These are phyloP conservation scores for Manis javanica DNA, from an alignment of 2,797 vertebrate genomes.

Conservation along the genomic window DNA sequence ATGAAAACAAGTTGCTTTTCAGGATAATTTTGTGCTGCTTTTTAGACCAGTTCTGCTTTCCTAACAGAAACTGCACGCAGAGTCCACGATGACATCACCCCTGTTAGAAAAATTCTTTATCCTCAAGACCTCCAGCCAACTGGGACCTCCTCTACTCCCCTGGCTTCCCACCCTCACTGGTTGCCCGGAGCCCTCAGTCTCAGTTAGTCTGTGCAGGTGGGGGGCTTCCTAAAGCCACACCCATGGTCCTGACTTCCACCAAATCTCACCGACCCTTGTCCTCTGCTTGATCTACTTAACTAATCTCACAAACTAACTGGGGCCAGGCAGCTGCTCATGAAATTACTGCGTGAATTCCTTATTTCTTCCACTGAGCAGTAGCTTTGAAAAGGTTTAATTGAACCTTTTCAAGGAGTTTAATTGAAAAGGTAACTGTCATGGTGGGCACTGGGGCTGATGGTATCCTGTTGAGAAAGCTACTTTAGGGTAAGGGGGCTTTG, in stretches of 20 bases:
- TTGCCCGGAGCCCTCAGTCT: neutral
- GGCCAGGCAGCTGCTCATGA: neutral
- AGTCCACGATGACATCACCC: neutral
- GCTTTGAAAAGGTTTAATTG: neutral
- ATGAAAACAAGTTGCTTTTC: constrained; percentile 21
- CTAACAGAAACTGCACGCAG: neutral
- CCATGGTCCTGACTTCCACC: fast-evolving
- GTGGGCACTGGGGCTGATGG: neutral
- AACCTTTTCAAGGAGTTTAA: neutral
- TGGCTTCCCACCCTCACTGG: fast-evolving
- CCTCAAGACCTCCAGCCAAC: neutral
- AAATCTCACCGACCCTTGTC: too few relatives aligned
- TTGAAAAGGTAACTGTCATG: neutral
- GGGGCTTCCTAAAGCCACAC: neutral
- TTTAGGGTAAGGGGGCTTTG: neutral
- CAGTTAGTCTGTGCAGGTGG: fast-evolving
- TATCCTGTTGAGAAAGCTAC: neutral
- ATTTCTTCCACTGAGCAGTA: neutral
- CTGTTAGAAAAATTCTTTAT: neutral
- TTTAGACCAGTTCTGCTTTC: neutral
- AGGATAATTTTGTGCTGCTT: neutral
- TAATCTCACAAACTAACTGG: neutral
- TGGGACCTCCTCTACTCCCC: neutral
- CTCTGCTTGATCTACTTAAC: neutral
- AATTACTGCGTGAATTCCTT: neutral